phyloP scores from a whole-genome alignment of 2,113 vertebrate genomes.

The Salvelinus fontinalis region DNA sequence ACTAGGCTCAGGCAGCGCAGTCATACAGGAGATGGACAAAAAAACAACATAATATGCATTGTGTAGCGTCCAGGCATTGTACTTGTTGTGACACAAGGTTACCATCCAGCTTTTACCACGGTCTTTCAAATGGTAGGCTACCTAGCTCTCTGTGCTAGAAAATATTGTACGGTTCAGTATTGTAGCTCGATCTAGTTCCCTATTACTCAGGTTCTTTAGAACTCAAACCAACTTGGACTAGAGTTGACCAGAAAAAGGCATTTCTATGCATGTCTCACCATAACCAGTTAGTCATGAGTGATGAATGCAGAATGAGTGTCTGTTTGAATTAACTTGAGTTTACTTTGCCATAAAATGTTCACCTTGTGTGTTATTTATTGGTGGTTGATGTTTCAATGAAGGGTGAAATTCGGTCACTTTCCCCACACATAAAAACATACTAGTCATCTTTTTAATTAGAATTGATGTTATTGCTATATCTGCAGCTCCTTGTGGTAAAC shows the following conservation, averaged over 20 bases:
- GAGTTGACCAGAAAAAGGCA: neutral
- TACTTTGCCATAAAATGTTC: neutral
- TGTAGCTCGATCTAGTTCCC: too few species aligned
- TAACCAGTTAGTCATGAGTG: neutral
- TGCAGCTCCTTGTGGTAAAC: neutral
- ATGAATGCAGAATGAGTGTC: neutral
- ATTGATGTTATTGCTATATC: neutral
- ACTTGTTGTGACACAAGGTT: conserved; percentile 45
- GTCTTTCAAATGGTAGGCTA: neutral
- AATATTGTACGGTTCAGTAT: neutral
- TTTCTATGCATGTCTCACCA: neutral
- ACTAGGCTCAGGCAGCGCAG: neutral
- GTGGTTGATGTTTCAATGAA: too few species aligned
- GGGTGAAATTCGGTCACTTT: too few species aligned
- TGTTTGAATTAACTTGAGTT: neutral
- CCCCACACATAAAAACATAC: too few species aligned
- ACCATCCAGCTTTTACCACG: conserved; percentile 42
- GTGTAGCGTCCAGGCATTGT: conserved; percentile 65
- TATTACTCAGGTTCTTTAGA: neutral
- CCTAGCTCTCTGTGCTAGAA: neutral
- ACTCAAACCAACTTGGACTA: neutral
- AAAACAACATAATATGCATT: neutral
- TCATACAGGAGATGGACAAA: neutral
- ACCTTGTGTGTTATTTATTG: too few species aligned
- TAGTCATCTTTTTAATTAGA: neutral